Evolutionary conservation across 2,113 vertebrate species (phyloP).

Genomic region (Corvus hawaiiensis): DNA sequence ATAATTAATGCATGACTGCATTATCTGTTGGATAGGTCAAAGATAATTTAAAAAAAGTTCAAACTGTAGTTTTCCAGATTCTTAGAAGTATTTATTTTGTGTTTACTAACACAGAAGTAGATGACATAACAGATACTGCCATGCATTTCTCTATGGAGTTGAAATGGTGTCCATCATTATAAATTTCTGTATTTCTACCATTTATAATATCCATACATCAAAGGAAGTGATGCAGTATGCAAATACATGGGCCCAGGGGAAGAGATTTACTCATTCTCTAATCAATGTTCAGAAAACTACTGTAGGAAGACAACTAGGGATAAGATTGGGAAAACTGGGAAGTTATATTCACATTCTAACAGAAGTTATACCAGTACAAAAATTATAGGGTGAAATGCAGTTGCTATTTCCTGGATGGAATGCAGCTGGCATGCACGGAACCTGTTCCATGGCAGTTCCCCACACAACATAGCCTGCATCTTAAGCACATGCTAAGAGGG

Average conservation of each 20-base stretch:
- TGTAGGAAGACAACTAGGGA: background rate
- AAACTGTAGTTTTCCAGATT: background rate
- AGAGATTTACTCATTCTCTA: background rate
- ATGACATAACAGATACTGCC: background rate
- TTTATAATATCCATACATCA: background rate
- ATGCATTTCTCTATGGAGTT: background rate
- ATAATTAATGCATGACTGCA: background rate
- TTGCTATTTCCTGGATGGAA: background rate
- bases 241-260: background rate
- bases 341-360: background rate
- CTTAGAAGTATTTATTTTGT: background rate
- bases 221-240: background rate
- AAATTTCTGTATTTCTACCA: background rate
- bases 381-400: background rate
- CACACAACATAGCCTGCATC: background rate
- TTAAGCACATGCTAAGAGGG: background rate
- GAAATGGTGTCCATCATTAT: background rate
- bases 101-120: background rate
- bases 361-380: background rate
- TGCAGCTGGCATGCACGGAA: rapidly evolving
- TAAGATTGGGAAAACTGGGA: background rate
- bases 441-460: background rate
- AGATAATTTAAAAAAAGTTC: background rate
- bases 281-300: background rate
- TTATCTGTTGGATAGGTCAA: background rate